Conservation (phyloP, 1,140 invertebrate genomes). For the Bombus soroeensis region DNA sequence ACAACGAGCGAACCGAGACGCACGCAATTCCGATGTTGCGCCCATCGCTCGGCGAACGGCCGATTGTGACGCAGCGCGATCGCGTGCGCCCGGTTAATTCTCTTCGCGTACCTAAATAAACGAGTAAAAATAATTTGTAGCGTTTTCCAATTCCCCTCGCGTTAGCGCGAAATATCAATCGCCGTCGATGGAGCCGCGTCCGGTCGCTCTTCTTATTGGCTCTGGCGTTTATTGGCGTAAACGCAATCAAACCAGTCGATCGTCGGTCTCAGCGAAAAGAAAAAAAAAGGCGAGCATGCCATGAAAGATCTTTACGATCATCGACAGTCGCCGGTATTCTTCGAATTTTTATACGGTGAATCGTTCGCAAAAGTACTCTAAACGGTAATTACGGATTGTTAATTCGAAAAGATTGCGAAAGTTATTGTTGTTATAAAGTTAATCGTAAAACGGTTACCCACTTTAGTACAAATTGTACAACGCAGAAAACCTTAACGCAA, state of each 20-base stretch:
- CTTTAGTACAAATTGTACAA: too few relatives aligned
- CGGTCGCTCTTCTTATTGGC: neutral
- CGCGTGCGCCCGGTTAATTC: constrained; percentile 63
- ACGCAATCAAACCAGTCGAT: constrained; percentile 2
- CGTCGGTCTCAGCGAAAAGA: neutral
- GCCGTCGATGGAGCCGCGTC: constrained; percentile 12
- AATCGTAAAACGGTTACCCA: too few relatives aligned
- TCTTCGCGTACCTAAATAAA: constrained; percentile 22
- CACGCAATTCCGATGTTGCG: constrained; percentile 67
- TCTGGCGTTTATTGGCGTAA: neutral
- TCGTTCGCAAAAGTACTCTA: too few relatives aligned
- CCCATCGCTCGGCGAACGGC: constrained; percentile 20
- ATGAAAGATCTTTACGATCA: too few relatives aligned
- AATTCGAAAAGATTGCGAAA: too few relatives aligned
- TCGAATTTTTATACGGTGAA: too few relatives aligned
- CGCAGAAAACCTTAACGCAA: too few relatives aligned
- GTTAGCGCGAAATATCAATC: constrained; percentile 31
- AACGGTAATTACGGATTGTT: too few relatives aligned
- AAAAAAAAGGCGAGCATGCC: too few relatives aligned
- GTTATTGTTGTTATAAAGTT: too few relatives aligned
- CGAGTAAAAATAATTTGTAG: constrained; percentile 37
- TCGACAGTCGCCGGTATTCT: too few relatives aligned
- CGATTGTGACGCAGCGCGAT: constrained; percentile 54
- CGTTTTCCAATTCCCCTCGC: constrained; percentile 35
- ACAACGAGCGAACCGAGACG: constrained; percentile 71